A percentile compares a stretch with the other conserved stretches of the same genome.
Evolutionary conservation across 1,140 invertebrate species (phyloP).

Genomic region (Acyrthosiphon pisum): DNA sequence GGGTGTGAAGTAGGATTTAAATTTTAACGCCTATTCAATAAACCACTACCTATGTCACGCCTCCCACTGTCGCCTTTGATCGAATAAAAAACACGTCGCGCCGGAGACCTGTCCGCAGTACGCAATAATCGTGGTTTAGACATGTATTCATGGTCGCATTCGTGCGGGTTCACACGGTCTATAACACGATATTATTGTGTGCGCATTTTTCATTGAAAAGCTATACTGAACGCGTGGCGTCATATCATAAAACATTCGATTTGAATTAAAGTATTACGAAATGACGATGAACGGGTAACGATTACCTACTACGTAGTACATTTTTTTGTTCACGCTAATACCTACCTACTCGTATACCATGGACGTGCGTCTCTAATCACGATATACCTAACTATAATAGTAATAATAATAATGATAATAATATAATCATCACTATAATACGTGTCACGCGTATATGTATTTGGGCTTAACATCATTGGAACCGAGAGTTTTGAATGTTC

Average conservation of each 20-base stretch:
- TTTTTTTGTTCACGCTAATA: background rate
- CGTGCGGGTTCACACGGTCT: background rate
- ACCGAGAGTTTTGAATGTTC: background rate
- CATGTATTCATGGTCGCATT: background rate
- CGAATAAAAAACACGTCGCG: background rate
- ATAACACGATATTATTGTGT: slow-evolving; percentile 1
- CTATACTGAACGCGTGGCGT: background rate
- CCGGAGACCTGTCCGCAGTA: background rate
- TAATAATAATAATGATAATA: background rate
- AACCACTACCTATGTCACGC: background rate
- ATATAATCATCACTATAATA: background rate
- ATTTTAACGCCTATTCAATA: background rate
- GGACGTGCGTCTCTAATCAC: background rate
- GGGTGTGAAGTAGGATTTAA: background rate
- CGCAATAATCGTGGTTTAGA: background rate
- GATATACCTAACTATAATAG: background rate
- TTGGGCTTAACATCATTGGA: background rate
- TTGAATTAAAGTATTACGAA: background rate
- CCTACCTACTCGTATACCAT: background rate
- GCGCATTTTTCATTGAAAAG: background rate
- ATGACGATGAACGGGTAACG: background rate
- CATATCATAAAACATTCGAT: background rate
- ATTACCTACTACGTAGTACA: background rate
- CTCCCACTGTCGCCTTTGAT: background rate
- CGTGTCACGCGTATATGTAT: background rate